These are phyloP conservation scores for Phytoseiulus persimilis DNA, from an alignment of 2,888 invertebrate species.

Conservation along the genomic window DNA sequence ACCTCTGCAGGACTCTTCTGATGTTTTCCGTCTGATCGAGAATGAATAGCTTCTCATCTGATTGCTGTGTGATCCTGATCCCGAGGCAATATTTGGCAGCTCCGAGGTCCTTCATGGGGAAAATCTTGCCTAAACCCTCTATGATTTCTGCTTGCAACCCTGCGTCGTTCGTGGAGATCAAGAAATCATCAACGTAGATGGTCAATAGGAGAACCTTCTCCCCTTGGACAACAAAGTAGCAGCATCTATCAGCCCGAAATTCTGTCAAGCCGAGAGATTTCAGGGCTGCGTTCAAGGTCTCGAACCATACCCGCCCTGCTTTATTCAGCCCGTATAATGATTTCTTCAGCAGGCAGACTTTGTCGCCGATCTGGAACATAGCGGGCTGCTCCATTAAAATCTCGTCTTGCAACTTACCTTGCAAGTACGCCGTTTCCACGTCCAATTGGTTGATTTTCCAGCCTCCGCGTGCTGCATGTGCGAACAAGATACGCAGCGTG, in stretches of 20 bases:
- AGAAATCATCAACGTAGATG: slow-evolving; percentile 38
- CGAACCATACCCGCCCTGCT: slow-evolving; percentile 39
- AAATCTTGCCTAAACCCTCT: neutral
- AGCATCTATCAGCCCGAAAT: slow-evolving; percentile 39
- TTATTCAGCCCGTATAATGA: slow-evolving; percentile 40
- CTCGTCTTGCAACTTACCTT: too few species aligned
- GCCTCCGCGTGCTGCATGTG: too few species aligned
- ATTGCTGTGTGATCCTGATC: too few species aligned
- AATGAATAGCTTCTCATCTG: too few species aligned
- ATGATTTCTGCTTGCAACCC: slow-evolving; percentile 35
- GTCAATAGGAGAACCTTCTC: slow-evolving; percentile 19
- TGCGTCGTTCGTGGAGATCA: slow-evolving; percentile 34
- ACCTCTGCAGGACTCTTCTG: too few species aligned
- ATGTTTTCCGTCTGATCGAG: too few species aligned
- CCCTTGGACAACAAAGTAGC: slow-evolving; percentile 8
- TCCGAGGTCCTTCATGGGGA: too few species aligned
- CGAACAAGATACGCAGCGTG: too few species aligned
- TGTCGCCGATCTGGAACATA: slow-evolving; percentile 9
- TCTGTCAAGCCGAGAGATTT: neutral
- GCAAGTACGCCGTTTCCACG: too few species aligned
- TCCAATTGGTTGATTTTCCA: too few species aligned
- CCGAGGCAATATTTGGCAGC: too few species aligned
- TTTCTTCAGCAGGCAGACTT: slow-evolving; percentile 32
- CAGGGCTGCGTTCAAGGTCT: slow-evolving; percentile 33
- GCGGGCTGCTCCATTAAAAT: slow-evolving; percentile 38